phyloP scores from a whole-genome alignment of 64 coral and sea anemone species.

The Actinia tenebrosa region DNA sequence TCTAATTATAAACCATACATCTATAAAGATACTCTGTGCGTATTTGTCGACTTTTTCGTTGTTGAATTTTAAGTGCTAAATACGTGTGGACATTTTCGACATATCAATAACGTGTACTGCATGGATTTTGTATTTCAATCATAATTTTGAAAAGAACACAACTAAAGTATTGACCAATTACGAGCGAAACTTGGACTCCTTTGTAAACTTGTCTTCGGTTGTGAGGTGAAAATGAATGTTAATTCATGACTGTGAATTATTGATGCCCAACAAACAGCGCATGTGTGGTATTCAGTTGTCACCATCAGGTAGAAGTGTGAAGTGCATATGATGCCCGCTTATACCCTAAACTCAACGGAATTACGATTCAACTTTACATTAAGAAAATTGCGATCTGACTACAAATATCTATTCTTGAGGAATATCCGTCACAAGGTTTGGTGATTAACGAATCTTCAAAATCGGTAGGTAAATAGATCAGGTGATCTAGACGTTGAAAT shows the following conservation, averaged over 20 bases:
- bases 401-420: neutral
- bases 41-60: neutral
- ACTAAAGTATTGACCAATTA: neutral
- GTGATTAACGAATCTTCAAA: neutral
- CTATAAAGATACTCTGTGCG: no score
- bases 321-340: conserved; percentile 11
- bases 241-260: conserved; percentile 16
- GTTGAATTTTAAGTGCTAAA: neutral
- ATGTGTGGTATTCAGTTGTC: conserved; percentile 14
- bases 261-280: conserved; percentile 14
- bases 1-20: no score
- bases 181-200: neutral
- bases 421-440: neutral
- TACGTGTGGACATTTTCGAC: neutral
- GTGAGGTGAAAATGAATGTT: conserved; percentile 21
- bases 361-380: neutral
- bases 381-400: neutral
- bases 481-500: neutral
- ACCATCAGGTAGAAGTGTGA: conserved; percentile 17
- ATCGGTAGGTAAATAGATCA: conserved; percentile 17
- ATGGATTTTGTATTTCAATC: neutral
- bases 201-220: neutral
- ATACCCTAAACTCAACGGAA: neutral
- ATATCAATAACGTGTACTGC: neutral
- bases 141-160: neutral